Conservation (phyloP, 2,113 vertebrate genomes). For the Xiphophorus maculatus region DNA sequence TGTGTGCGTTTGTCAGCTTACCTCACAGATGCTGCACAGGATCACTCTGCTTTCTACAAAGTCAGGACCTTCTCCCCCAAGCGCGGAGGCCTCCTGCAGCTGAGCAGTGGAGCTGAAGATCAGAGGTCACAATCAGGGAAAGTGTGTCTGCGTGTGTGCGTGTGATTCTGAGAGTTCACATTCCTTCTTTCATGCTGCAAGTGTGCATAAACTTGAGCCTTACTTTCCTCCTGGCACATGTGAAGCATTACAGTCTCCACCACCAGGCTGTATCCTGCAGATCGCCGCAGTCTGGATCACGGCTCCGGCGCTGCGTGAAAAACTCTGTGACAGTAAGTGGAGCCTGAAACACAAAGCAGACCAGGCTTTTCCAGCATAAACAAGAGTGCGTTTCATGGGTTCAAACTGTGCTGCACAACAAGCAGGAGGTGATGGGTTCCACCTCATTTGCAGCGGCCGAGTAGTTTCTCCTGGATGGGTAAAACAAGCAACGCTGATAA, state of each 20-base stretch:
- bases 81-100: conserved; percentile 51
- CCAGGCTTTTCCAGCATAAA: conserved; percentile 37
- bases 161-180: conserved; percentile 8
- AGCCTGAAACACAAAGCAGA: conserved; percentile 72
- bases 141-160: conserved; percentile 21
- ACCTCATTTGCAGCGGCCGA: conserved; percentile 39
- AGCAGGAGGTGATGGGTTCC: conserved; percentile 34
- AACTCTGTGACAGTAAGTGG: conserved; percentile 70
- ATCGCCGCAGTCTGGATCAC: conserved; percentile 33
- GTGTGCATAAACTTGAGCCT: conserved; percentile 13
- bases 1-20: conserved; percentile 32
- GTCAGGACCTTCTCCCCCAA: conserved; percentile 45
- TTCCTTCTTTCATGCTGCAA: conserved; percentile 10
- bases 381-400: conserved; percentile 9
- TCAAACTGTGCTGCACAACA: conserved; percentile 55
- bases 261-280: conserved; percentile 36
- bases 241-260: conserved; percentile 43
- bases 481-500: conserved; percentile 15
- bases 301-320: conserved; percentile 59
- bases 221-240: conserved; percentile 45
- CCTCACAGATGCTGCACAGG: conserved; percentile 54
- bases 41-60: conserved; percentile 42
- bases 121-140: conserved; percentile 64
- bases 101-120: conserved; percentile 51
- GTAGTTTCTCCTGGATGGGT: conserved; percentile 6